Base-by-base conservation (phyloP, 2,888 invertebrate species). In the Diabrotica balteata region DNA sequence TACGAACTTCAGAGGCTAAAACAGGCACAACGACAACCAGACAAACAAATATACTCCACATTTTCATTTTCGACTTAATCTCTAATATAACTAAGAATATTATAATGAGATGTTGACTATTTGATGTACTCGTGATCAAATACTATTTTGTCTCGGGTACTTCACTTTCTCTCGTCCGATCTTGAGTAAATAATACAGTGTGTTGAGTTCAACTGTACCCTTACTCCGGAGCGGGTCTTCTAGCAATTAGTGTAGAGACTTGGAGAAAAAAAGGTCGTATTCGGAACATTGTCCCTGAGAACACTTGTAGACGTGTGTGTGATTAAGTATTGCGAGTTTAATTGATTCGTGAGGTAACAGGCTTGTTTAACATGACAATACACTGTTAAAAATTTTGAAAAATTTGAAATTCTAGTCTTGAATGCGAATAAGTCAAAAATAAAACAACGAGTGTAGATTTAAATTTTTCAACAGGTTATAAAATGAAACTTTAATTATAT, bases 61-160 rank as follows among this genome's bases (percentile, higher is more conserved):
- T 47, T 67, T 53, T 42, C 52, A 57, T 10, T 44, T 45, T 57
- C 45, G 43, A 61, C 42, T 7, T 5, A 54, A 54, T 43, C 10
- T 44, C 7, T 45, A 44, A 3, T 11, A 57, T 17, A 57, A 57
- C 17, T 45, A 11, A 57, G 43, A n/a, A 44, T 57, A 57, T 57
- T 57, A 17, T 17, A 57, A 57, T 57, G 45, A 45, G 55, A 42
- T 45, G 67, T 69, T 76, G 69, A 70, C 77, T 66, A 79, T 78
- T 76, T 75, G 77, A 75, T 76, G 77, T 66, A 66, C 67, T 71
- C 71, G 64, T 73, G 73, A 76, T 75, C 77, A 79, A 74, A 79
- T 77, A 76, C 74, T 71, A 59, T 67, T 53, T 63, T 64, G 53
- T 59, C 46, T 60, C 59, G 68, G 62, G 17, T 62, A 59, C 53